These are phyloP conservation scores for Phalloptychus januarius DNA, from an alignment of 2,797 vertebrate genomes.

Conservation along the genomic window DNA sequence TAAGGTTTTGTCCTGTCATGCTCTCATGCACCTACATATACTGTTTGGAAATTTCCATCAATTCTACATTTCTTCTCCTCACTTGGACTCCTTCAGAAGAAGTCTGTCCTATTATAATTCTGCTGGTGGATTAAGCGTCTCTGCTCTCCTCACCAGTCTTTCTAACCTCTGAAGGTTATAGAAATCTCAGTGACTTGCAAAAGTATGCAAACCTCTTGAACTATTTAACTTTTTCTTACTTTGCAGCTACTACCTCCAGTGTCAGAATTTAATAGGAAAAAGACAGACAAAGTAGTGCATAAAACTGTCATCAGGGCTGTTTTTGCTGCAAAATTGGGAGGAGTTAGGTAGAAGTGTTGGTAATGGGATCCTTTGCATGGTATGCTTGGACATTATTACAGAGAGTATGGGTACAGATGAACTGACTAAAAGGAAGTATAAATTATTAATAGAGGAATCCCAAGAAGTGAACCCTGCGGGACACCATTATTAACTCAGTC, in stretches of 20 bases:
- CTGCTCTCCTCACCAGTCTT: conserved; percentile 4
- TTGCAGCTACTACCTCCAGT: conserved; percentile 12
- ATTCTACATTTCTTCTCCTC: conserved; percentile 60
- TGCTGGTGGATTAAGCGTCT: conserved; percentile 50
- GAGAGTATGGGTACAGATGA: background rate
- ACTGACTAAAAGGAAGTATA: background rate
- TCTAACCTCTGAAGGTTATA: conserved; percentile 12
- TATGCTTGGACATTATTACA: background rate
- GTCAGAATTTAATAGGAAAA: background rate
- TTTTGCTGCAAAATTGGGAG: background rate
- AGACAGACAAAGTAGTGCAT: background rate
- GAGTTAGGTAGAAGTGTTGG: background rate
- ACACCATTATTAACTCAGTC: background rate
- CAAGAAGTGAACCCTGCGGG: background rate
- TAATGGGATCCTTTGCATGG: background rate
- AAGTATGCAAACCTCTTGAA: background rate
- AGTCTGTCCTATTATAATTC: conserved; percentile 17
- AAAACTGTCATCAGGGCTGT: background rate
- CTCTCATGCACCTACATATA: conserved; percentile 20
- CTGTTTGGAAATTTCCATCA: conserved; percentile 41
- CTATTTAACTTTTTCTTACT: background rate
- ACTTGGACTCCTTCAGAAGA: conserved; percentile 49
- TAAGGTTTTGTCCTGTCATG: conserved; percentile 13
- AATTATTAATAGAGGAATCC: background rate
- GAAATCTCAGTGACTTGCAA: background rate